phyloP scores from a whole-genome alignment of 2,113 vertebrate species.

The Pelodiscus sinensis region DNA sequence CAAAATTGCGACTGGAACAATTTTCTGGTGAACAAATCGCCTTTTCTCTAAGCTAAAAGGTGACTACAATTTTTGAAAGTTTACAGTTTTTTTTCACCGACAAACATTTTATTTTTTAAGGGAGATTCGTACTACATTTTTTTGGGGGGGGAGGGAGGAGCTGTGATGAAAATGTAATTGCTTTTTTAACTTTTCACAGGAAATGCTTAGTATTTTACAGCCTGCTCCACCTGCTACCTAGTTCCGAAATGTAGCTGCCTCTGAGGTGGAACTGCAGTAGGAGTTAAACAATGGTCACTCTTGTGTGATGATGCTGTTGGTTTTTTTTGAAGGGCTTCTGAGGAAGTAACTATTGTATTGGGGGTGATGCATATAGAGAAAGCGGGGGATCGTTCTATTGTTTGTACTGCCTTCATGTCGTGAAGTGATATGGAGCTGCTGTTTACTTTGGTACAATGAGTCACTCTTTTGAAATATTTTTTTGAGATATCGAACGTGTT shows the following conservation, averaged over 20 bases:
- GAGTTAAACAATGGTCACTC: not conserved
- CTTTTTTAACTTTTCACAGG: not conserved
- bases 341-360: slow-evolving; percentile 59
- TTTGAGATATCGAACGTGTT: slow-evolving; percentile 49
- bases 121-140: not conserved
- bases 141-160: not conserved
- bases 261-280: not conserved
- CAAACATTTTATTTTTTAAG: not conserved
- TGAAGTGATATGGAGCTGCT: slow-evolving; percentile 49
- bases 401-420: slow-evolving; percentile 6
- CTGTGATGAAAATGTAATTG: not conserved
- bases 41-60: not conserved
- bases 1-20: not conserved
- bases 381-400: slow-evolving; percentile 27
- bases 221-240: not conserved
- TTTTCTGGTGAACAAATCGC: not conserved
- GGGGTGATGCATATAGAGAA: not conserved
- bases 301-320: not conserved
- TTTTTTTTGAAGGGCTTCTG: slow-evolving; percentile 45
- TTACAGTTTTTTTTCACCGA: not conserved
- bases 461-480: slow-evolving; percentile 62
- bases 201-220: not conserved
- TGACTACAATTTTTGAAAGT: not conserved
- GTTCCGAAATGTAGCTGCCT: slow-evolving; percentile 23
- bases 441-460: slow-evolving; percentile 56